Percentiles rank a stretch among this genome's conserved stretches.
Evolutionary conservation across 2,113 vertebrate genomes (phyloP).

Genomic region (Callopanchax toddi): DNA sequence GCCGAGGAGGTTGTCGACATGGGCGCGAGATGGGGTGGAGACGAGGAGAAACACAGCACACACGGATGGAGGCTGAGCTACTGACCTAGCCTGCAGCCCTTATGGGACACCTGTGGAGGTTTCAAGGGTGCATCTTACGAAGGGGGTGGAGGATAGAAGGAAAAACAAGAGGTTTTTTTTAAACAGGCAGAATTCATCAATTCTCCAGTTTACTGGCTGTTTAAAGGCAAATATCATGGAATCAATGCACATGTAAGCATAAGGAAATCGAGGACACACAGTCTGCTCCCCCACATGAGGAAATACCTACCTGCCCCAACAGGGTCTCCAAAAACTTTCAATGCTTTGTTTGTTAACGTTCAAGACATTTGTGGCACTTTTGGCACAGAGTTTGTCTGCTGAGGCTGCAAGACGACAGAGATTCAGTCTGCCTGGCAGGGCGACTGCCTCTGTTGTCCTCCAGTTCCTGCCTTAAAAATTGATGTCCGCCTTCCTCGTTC

Average conservation of each 20-base stretch:
- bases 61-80: constrained; percentile 84
- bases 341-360: constrained; percentile 5
- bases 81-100: constrained; percentile 88
- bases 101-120: constrained; percentile 86
- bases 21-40: constrained; percentile 79
- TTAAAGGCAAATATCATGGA: constrained; percentile 68
- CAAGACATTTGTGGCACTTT: constrained; percentile 6
- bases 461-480: constrained; percentile 30
- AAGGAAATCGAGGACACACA: constrained; percentile 36
- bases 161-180: constrained; percentile 83
- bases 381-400: constrained; percentile 20
- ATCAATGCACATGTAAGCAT: constrained; percentile 49
- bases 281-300: background rate
- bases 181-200: constrained; percentile 77
- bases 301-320: constrained; percentile 52
- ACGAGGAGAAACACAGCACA: constrained; percentile 80
- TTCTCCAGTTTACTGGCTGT: constrained; percentile 66
- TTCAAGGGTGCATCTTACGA: constrained; percentile 83
- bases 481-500: constrained; percentile 22
- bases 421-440: constrained; percentile 15
- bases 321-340: constrained; percentile 7
- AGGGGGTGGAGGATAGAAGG: constrained; percentile 74
- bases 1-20: constrained; percentile 67
- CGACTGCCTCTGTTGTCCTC: constrained; percentile 13
- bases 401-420: constrained; percentile 6